These are phyloP conservation scores for Phaethon lepturus DNA, from an alignment of 2,113 vertebrate species.

Conservation along the genomic window DNA sequence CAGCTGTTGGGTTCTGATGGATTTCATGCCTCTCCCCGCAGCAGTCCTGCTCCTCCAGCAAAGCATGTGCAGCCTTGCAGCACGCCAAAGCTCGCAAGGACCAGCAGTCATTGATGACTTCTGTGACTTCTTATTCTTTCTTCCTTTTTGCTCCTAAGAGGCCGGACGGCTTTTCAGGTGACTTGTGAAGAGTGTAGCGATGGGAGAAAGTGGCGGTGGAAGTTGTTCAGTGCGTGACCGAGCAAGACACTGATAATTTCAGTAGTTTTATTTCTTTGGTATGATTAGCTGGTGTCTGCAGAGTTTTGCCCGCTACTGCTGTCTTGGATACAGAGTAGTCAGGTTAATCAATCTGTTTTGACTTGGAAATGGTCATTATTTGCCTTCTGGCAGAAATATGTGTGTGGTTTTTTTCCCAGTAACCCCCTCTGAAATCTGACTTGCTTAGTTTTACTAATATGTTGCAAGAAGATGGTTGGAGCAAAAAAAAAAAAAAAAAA, in stretches of 20 bases:
- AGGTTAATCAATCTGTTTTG: background rate
- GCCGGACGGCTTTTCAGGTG: background rate
- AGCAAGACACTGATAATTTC: accelerated
- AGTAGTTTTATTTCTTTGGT: background rate
- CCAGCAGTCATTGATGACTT: background rate
- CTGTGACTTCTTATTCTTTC: background rate
- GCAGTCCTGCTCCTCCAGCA: background rate
- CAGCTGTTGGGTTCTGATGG: background rate
- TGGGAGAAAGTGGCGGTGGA: background rate
- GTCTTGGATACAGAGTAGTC: background rate
- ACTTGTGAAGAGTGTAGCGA: background rate
- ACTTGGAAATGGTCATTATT: background rate
- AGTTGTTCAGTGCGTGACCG: background rate
- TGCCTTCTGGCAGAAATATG: background rate
- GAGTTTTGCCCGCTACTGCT: background rate
- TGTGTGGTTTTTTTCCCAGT: background rate
- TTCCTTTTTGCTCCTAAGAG: background rate
- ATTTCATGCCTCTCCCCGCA: background rate
- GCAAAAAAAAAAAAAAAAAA: background rate
- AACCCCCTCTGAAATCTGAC: background rate
- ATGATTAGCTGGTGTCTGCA: background rate
- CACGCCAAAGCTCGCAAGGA: accelerated
- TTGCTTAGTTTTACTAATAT: background rate
- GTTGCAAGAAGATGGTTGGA: background rate
- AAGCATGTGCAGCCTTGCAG: background rate